Evolutionary conservation across 2,113 vertebrate species (phyloP).

Genomic region (Meleagris gallopavo): DNA sequence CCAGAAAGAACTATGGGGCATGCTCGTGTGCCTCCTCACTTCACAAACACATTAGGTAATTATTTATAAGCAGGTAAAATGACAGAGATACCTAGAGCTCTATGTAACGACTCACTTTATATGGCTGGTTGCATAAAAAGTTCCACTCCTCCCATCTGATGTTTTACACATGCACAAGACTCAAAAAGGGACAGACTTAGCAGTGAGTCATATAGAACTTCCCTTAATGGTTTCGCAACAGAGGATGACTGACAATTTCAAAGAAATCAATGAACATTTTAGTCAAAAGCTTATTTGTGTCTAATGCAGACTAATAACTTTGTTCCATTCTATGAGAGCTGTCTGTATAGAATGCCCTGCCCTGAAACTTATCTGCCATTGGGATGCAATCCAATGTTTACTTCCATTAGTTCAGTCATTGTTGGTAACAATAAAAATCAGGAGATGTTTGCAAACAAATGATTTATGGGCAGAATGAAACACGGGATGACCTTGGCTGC

Average conservation of each 20-base stretch:
- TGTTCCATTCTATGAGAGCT: constrained; percentile 58
- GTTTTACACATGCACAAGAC: neutral
- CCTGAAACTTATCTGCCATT: constrained; percentile 65
- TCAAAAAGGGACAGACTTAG: neutral
- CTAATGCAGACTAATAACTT: constrained; percentile 65
- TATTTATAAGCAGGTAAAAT: constrained; percentile 22
- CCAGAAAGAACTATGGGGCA: neutral
- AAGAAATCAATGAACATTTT: constrained; percentile 66
- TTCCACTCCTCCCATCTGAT: neutral
- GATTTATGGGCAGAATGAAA: constrained; percentile 71
- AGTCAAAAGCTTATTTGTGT: constrained; percentile 38
- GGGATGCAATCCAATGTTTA: constrained; percentile 75
- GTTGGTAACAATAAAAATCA: constrained; percentile 78
- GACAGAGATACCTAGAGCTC: neutral
- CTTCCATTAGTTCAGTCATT: constrained; percentile 74
- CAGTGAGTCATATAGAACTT: neutral
- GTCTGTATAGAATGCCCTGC: constrained; percentile 60
- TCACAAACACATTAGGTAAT: neutral
- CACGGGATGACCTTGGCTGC: constrained; percentile 63
- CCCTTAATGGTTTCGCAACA: constrained; percentile 34
- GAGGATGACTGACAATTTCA: constrained; percentile 5
- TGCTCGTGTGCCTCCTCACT: neutral
- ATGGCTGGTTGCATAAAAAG: constrained; percentile 16
- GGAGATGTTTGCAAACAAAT: constrained; percentile 70
- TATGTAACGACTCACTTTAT: neutral